These are phyloP conservation scores for Pantherophis guttatus DNA, from an alignment of 2,113 vertebrate genomes.

Conservation along the genomic window DNA sequence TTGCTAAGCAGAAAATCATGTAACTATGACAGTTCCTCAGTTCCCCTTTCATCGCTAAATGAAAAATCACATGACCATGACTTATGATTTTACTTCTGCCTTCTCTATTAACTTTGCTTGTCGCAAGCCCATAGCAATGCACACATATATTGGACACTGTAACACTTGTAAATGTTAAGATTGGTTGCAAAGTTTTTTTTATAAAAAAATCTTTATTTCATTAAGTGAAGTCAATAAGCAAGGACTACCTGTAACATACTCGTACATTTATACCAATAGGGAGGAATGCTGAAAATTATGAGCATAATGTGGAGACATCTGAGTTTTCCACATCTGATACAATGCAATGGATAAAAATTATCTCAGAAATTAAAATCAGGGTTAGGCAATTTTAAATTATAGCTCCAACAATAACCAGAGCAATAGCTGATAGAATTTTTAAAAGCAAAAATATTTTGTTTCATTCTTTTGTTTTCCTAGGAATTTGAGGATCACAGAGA, in stretches of 20 bases:
- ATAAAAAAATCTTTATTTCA: neutral
- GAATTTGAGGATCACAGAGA: constrained; percentile 92
- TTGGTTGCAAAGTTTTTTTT: neutral
- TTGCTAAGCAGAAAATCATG: neutral
- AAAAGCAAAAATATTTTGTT: neutral
- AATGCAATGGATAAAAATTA: neutral
- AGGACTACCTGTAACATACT: neutral
- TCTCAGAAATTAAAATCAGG: neutral
- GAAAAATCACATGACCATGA: neutral
- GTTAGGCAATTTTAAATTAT: neutral
- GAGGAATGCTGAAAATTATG: neutral
- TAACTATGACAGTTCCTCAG: neutral
- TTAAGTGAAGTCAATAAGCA: neutral
- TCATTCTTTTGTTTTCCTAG: constrained; percentile 58
- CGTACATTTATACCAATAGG: neutral
- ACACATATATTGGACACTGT: neutral
- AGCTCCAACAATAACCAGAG: neutral
- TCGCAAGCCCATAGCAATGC: neutral
- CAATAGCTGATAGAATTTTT: neutral
- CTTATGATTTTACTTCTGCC: neutral
- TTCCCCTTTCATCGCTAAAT: neutral
- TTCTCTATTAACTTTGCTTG: neutral
- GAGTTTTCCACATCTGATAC: neutral
- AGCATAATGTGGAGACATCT: neutral
- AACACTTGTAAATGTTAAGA: neutral